Conservation (phyloP, 2,888 invertebrate species). For the Tenthredo scrophulariae region DNA sequence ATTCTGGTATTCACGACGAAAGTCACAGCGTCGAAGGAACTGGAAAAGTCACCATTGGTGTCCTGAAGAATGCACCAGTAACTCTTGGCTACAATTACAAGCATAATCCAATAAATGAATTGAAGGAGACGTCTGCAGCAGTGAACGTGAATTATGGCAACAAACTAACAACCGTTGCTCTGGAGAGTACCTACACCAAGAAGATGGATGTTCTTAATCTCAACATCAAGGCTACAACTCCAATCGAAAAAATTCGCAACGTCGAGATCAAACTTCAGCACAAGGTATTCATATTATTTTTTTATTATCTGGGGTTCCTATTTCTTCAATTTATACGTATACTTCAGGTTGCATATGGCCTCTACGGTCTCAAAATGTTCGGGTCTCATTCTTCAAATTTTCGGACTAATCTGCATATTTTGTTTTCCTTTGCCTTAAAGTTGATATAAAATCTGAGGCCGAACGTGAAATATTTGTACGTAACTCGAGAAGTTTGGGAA, state of each 20-base stretch:
- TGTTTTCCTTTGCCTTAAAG: not conserved
- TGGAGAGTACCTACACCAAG: conserved; percentile 61
- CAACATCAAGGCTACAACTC: conserved; percentile 69
- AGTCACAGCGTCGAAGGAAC: conserved; percentile 77
- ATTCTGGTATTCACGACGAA: conserved; percentile 65
- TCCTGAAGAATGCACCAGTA: conserved; percentile 80
- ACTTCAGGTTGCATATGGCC: too few species aligned
- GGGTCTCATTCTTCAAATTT: not conserved
- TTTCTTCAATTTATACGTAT: not conserved
- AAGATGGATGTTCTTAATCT: conserved; percentile 64
- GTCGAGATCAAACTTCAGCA: conserved; percentile 71
- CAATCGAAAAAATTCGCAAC: conserved; percentile 67
- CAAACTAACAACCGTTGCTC: conserved; percentile 62
- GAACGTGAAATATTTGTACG: not conserved
- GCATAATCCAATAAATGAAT: conserved; percentile 74
- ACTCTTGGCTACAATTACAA: conserved; percentile 79
- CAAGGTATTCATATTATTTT: conserved; percentile 65
- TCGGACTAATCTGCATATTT: not conserved
- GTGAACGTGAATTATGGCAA: conserved; percentile 67
- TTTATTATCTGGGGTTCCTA: not conserved
- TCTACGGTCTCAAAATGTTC: too few species aligned
- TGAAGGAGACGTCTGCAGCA: conserved; percentile 61
- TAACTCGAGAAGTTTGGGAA: not conserved
- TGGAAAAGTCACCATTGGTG: conserved; percentile 76
- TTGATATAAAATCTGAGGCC: not conserved